Percentiles rank a stretch among this genome's conserved stretches.
Evolutionary conservation across 2,797 vertebrate genomes (phyloP).

Genomic region (Onychomys torridus): DNA sequence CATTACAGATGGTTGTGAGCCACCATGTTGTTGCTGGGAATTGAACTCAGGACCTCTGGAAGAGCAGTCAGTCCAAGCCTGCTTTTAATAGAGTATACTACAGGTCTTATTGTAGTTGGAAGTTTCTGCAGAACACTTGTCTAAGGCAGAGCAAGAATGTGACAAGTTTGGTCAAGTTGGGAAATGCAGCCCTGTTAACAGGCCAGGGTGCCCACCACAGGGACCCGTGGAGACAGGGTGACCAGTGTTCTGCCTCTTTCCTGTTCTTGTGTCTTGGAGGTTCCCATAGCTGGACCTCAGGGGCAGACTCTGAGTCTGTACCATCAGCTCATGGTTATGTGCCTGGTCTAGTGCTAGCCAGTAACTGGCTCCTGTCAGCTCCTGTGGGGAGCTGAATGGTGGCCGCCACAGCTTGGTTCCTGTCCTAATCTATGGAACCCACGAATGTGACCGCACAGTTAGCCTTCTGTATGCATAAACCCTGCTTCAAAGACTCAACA

Average conservation of each 20-base stretch:
- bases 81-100: background rate
- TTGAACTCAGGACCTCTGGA: no score
- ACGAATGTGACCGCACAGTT: background rate
- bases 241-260: background rate
- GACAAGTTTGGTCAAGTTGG: background rate
- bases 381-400: background rate
- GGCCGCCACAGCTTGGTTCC: background rate
- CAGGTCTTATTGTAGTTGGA: background rate
- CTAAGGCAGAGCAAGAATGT: background rate
- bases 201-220: background rate
- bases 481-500: background rate
- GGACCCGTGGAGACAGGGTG: background rate
- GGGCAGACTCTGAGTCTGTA: accelerated
- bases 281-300: background rate
- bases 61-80: no score
- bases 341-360: background rate
- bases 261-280: background rate
- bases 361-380: accelerated
- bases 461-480: background rate
- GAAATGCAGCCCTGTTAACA: background rate
- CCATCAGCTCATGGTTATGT: accelerated
- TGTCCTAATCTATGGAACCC: background rate
- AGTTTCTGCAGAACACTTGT: background rate
- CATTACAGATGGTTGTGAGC: no score
- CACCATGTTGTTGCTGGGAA: no score